These are phyloP conservation scores for Junonia oenone DNA, from an alignment of 2,888 invertebrate genomes.

Conservation along the genomic window DNA sequence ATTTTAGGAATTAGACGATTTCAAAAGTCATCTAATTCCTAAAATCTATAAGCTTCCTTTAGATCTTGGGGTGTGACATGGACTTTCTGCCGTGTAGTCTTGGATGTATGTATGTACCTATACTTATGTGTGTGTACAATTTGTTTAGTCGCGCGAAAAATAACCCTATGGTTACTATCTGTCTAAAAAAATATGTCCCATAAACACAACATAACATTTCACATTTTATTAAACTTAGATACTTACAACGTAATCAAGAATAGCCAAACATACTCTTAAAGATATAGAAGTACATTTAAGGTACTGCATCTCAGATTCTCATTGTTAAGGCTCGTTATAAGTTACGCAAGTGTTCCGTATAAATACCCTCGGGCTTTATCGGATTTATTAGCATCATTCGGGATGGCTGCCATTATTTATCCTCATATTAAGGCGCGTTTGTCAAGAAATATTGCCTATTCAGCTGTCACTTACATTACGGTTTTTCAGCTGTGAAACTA, in stretches of 20 bases:
- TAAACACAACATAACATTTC: no score
- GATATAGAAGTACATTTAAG: slow-evolving; percentile 59
- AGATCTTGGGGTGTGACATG: no score
- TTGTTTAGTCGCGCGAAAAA: no score
- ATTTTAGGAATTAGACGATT: no score
- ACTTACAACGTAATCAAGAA: background rate
- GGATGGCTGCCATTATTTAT: slow-evolving; percentile 19
- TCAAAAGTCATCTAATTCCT: no score
- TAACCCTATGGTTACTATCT: no score
- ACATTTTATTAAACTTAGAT: no score
- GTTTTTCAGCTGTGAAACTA: background rate
- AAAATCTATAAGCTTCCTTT: no score
- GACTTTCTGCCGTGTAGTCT: no score
- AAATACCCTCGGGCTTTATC: slow-evolving; percentile 45
- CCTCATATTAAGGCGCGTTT: slow-evolving; percentile 15
- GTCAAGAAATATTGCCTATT: background rate
- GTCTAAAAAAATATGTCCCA: no score
- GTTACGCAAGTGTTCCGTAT: slow-evolving; percentile 53
- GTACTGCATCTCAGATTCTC: slow-evolving; percentile 64
- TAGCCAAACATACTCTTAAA: background rate
- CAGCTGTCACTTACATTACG: background rate
- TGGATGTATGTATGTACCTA: no score
- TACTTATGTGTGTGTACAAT: no score
- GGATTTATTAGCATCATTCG: slow-evolving; percentile 18
- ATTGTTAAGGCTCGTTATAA: slow-evolving; percentile 68